Evolutionary conservation across 2,888 invertebrate species (phyloP), one percentile per base, ranked within the genome.

Genomic region (Zele albiditarsus): DNA sequence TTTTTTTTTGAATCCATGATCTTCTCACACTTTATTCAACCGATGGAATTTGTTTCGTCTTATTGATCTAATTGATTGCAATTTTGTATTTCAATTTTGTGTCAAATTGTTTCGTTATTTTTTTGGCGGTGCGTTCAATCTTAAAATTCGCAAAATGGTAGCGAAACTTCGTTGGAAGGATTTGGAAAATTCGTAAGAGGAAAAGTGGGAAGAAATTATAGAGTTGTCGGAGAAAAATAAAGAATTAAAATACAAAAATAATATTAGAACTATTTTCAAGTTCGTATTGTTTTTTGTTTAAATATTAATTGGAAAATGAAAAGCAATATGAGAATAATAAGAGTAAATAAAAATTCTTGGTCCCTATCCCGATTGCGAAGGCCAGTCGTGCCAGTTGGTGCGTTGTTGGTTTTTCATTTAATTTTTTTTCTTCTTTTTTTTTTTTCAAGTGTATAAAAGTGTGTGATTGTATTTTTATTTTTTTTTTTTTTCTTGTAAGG

Each of bases 321-420:
- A 5, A 58, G 57, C 53, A 42, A 69, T 31, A 23, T 73, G 46
- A 73, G 72, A 27, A 62, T 33, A 12, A 67, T 65, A 46, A 49
- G 10, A 71, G 58, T 46, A 68, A 38, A 42, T 70, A 78, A 77
- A 77, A 71, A 77, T 77, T 77, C 16, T 86, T 85, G 84, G 86
- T 87, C 87, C 87, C 87, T 86, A 84, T 82, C 83, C 82, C 81
- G 80, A 82, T 76, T 82, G 78, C 83, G 84, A 80, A 85, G 84
- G 83, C 83, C 82, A 83, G 80, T 82, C 68, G 66, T 73, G 73
- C 78, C 71, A 73, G 65, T 74, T 67, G 57, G 65, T 70, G 68
- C 38, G 49, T 27, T 67, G 33, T 49, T 27, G 31, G 46, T 65
- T 63, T 33, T 10, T 38, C 25, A 42, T 72, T 49, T 71, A 66